These are phyloP conservation scores for Drepanosiphum platanoidis DNA, from an alignment of 2,888 invertebrate genomes.

Conservation along the genomic window DNA sequence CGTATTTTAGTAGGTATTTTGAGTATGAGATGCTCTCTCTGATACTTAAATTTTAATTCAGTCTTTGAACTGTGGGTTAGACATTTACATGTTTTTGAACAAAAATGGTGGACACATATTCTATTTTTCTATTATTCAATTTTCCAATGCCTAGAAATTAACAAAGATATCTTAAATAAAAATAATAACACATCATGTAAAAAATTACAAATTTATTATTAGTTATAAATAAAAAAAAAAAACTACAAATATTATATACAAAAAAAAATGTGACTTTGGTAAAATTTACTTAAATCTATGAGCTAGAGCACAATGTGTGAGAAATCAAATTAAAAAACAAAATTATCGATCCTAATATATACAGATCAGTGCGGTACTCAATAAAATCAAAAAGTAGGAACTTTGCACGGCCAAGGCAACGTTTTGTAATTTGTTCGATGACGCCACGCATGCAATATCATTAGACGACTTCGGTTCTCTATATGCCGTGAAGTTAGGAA, in stretches of 20 bases:
- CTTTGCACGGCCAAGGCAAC: slow-evolving; percentile 27
- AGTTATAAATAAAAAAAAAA: not conserved
- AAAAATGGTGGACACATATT: too few relatives aligned
- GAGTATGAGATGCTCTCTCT: too few relatives aligned
- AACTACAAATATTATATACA: slow-evolving; percentile 31
- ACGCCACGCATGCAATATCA: slow-evolving; percentile 5
- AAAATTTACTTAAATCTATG: slow-evolving; percentile 56
- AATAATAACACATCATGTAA: not conserved
- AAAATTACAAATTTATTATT: slow-evolving; percentile 41
- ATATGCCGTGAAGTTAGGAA: slow-evolving; percentile 56
- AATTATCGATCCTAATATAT: slow-evolving; percentile 4
- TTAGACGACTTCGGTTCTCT: slow-evolving; percentile 7
- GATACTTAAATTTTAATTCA: too few relatives aligned
- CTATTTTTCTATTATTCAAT: too few relatives aligned
- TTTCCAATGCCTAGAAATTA: not conserved
- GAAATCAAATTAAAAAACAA: slow-evolving; percentile 6
- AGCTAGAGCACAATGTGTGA: slow-evolving; percentile 36
- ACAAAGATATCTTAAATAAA: too few relatives aligned
- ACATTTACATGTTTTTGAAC: too few relatives aligned
- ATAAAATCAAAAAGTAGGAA: slow-evolving; percentile 52
- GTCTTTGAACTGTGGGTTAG: too few relatives aligned
- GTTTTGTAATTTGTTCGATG: slow-evolving; percentile 49
- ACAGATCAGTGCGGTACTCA: slow-evolving; percentile 52
- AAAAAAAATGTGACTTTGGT: slow-evolving; percentile 58
- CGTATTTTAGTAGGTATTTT: too few relatives aligned